Base-by-base conservation (phyloP, 92 coral and sea anemone genomes). In the Paragorgia papillata region DNA sequence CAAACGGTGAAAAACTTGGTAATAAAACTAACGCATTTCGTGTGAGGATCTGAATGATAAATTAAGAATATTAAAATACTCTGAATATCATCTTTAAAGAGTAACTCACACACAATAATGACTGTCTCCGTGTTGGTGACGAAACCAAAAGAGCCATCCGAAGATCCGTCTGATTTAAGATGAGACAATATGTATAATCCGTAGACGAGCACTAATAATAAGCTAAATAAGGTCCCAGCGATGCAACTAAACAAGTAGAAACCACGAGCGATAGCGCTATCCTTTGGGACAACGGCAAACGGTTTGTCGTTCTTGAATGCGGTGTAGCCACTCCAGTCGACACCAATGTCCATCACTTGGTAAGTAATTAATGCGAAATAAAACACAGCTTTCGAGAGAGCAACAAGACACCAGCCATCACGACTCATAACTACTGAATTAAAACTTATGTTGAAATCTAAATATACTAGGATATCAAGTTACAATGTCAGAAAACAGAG, bases 31-130 rank as follows among this genome's bases (percentile, higher is more conserved):
- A 69, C 33, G 17, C 62, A 69, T 6, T 21, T 19, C 17, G n/a
- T 15, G 27, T 30, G 35, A 7, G 59, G 35, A 2, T 30, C 54
- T 0, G 40, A 19, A 21, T 21, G 56, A 46, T 46, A 46, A 18
- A n/a, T 48, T 4, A 55, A 32, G 10, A 19, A 54, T 61, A 53
- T 30, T 32, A 69, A 20, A 25, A 39, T 55, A 21, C 59, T 44
- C 19, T 69, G 76, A 2, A 69, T 69, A 29, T 51, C 62, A 35
- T 69, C 76, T 50, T 69, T 69, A 7, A 69, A 32, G 2, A 18
- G 22, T 26, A 69, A 28, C 31, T 69, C 76, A 17, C 43, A 53
- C 27, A 48, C 59, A 17, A 50, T 24, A 8, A 51, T n/a, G 22
- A 48, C 12, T 43, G 50, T 4, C 22, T 69, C 76, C 15, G 22